These are phyloP conservation scores for Villa cingulata DNA, from an alignment of 2,888 invertebrate genomes.

Conservation along the genomic window DNA sequence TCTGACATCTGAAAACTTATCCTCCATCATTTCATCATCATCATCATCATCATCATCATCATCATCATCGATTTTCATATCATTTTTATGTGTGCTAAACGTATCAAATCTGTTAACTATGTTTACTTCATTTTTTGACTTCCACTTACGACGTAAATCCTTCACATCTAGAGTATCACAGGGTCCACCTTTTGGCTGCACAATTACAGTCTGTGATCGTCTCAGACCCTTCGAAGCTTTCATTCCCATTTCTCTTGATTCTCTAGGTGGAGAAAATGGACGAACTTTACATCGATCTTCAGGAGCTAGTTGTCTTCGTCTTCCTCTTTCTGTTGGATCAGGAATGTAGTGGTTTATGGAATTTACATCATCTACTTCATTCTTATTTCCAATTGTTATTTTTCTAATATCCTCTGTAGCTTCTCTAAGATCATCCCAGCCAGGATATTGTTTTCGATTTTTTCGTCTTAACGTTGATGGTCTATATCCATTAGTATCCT, in stretches of 20 bases:
- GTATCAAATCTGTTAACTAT: background rate
- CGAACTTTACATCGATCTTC: background rate
- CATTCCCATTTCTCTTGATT: background rate
- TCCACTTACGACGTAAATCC: slow-evolving; percentile 19
- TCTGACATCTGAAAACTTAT: too few relatives aligned
- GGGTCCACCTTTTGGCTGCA: slow-evolving; percentile 17
- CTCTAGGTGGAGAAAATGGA: background rate
- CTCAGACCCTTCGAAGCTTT: slow-evolving; percentile 23
- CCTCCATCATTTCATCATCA: background rate
- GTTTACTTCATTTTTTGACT: slow-evolving; percentile 13
- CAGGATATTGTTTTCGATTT: slow-evolving; percentile 42
- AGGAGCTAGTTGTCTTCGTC: slow-evolving; percentile 27
- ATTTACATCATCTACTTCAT: background rate
- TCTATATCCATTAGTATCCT: slow-evolving; percentile 47
- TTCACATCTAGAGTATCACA: slow-evolving; percentile 21
- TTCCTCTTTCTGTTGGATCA: slow-evolving; percentile 25
- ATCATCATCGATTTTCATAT: background rate
- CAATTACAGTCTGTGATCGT: slow-evolving; percentile 32
- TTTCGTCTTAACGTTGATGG: slow-evolving; percentile 45
- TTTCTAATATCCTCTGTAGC: slow-evolving; percentile 16
- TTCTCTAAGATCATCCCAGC: slow-evolving; percentile 40
- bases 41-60: background rate
- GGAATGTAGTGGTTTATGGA: slow-evolving; percentile 25
- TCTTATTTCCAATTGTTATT: too few relatives aligned
- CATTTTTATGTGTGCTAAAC: background rate